Base-by-base conservation (phyloP, 1,140 invertebrate species). In the Nebria ingens region DNA sequence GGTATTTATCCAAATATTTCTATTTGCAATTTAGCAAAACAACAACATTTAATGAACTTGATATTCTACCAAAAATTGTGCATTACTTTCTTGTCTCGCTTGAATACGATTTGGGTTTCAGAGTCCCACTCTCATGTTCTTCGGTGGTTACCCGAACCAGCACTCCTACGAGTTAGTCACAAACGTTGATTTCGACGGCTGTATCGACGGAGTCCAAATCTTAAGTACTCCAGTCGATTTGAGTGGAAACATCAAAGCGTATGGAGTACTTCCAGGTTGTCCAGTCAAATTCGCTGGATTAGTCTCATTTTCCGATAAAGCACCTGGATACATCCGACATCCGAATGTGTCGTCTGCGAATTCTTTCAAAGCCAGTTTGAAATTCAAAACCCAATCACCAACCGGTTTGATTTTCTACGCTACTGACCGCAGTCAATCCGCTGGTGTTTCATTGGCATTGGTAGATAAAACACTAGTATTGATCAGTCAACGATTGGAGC, bases 141-240 rank as follows among this genome's bases (percentile, higher is more conserved):
- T 98, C 60, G 95, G 95, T 58, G 95, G 93, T 1, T 88, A 86
- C 70, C 85, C 86, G 0, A 74, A 76, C 1, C 76, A 78, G n/a
- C 85, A 84, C 61, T 72, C 76, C 19, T 83, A 82, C 51, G 67
- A 72, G 12, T 76, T 81, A 23, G 83, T 89, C 0, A 83, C 81
- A 0, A 80, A 79, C 45, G 71, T 78, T 20, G 88, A 88, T 52
- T 98, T 97, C 69, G 92, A 96, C 64, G 96, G 96, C 2, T 99
- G 96, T 67, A 88, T 99, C 38, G 82, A 91, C 62, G 79, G 89
- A 57, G 82, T 98, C 1, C 75, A 79, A 19, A 84, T 98, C 50
- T 79, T 82, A 9, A 78, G 81, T 0, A 77, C 77, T 4, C 77
- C 80, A n/a, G 79, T 92, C 21, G 87, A 95, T 69, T 74, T 97